Conservation (phyloP, 1,140 invertebrate species). For the Panagrolaimus sp. region DNA sequence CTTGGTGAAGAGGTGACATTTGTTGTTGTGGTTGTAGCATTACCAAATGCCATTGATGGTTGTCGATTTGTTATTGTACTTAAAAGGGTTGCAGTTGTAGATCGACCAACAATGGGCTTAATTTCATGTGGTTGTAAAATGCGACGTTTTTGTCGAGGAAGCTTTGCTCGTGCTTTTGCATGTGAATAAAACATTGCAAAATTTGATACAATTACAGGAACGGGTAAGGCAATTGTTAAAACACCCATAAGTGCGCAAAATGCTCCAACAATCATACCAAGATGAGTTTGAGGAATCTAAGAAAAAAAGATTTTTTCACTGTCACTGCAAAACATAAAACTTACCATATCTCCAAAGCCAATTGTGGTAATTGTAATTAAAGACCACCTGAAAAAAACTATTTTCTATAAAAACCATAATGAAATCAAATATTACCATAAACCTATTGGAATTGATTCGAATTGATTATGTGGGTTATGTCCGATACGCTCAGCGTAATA, state of each 20-base stretch:
- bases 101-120: slow-evolving; percentile 20
- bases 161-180: slow-evolving; percentile 69
- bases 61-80: slow-evolving; percentile 18
- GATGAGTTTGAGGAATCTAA: slow-evolving; percentile 59
- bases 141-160: slow-evolving; percentile 19
- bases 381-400: slow-evolving; percentile 51
- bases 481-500: slow-evolving; percentile 89
- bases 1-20: too few species aligned
- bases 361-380: slow-evolving; percentile 63
- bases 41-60: slow-evolving; percentile 4
- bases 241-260: slow-evolving; percentile 95
- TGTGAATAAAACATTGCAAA: slow-evolving; percentile 99
- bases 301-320: not conserved
- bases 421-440: slow-evolving; percentile 60
- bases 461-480: slow-evolving; percentile 57
- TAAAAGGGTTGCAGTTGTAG: slow-evolving; percentile 21
- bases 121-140: slow-evolving; percentile 15
- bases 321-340: slow-evolving; percentile 12
- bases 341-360: slow-evolving; percentile 63
- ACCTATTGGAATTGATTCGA: slow-evolving; percentile 59
- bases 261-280: slow-evolving; percentile 75
- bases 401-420: slow-evolving; percentile 25
- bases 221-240: slow-evolving; percentile 91
- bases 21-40: not conserved
- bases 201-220: slow-evolving; percentile 98